Base-by-base conservation (phyloP, 2,888 invertebrate species). In the Cantharis nigra region DNA sequence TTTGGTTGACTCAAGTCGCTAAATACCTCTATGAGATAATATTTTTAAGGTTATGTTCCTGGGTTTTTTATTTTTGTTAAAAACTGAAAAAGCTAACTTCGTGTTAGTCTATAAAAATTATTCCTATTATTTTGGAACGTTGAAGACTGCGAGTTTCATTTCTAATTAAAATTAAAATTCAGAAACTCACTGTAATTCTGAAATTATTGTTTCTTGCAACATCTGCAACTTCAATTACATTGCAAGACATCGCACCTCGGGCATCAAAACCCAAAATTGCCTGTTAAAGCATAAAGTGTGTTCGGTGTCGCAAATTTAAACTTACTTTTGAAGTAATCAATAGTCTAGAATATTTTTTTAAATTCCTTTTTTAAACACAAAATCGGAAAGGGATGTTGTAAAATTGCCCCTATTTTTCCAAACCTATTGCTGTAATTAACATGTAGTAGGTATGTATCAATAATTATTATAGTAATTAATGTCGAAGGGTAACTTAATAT, bases 401-500 rank as follows among this genome's bases (percentile, higher is more conserved):
- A 33, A 33, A 13, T n/a, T n/a, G 13, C 33, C 1, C 13, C 5
- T n/a, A 33, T 49, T 49, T 49, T 49, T 49, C 5, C n/a, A n/a
- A 33, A 49, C 2, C n/a, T n/a, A 49, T n/a, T 7, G 9, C 16
- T 5, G 18, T 64, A 67, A 67, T 23, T 23, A 23, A 26, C 23
- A 23, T 20, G 16, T 26, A 67, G n/a, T 23, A n/a, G 13, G 20
- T 67, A 20, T 67, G 18, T 67, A 67, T 26, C 65, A 23, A 16
- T 67, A 67, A 67, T 67, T 23, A 67, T 23, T 26, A 14, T 26
- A 23, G 65, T 20, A 67, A 26, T 63, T 20, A 28, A 28, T 63
- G 28, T 74, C 69, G 69, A 74, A 70, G 69, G 74, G 63, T 74
- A 71, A 75, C 70, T 75, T 75, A 75, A 75, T 71, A 75, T 75